Conservation (phyloP, 2,113 vertebrate genomes). For the Romanogobio albipinnatus region DNA sequence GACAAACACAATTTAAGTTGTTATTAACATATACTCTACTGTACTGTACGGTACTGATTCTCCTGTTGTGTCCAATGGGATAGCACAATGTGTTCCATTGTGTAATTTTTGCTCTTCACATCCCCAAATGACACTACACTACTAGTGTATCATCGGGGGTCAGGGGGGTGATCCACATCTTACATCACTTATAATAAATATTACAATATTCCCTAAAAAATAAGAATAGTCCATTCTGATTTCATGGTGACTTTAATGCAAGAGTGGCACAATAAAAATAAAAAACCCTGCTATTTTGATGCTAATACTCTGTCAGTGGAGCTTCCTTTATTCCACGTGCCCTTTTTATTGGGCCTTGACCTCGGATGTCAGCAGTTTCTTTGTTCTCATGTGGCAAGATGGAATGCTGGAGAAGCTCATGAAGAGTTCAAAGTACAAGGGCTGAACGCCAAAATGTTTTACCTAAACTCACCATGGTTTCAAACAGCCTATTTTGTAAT, state of each 20-base stretch:
- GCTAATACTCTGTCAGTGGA: neutral
- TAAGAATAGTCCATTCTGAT: too few relatives aligned
- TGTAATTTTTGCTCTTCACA: too few relatives aligned
- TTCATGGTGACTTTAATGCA: neutral
- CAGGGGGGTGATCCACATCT: too few relatives aligned
- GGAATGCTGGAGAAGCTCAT: neutral
- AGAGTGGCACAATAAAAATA: neutral
- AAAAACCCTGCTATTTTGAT: neutral
- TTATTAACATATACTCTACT: too few relatives aligned
- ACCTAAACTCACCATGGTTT: neutral
- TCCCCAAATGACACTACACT: too few relatives aligned
- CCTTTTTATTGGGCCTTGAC: constrained; percentile 17
- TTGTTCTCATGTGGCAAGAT: constrained; percentile 12
- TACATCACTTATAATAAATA: too few relatives aligned
- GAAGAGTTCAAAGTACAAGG: neutral
- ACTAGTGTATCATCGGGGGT: too few relatives aligned
- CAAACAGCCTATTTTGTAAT: neutral
- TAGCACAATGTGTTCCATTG: too few relatives aligned
- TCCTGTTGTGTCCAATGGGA: too few relatives aligned
- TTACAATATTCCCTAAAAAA: too few relatives aligned
- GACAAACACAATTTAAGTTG: too few relatives aligned
- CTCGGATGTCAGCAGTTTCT: constrained; percentile 11
- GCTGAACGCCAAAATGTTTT: neutral
- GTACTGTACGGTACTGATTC: too few relatives aligned
- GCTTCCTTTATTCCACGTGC: neutral